Base-by-base conservation (phyloP, 1,140 invertebrate species). In the Cyrtorhinus lividipennis region DNA sequence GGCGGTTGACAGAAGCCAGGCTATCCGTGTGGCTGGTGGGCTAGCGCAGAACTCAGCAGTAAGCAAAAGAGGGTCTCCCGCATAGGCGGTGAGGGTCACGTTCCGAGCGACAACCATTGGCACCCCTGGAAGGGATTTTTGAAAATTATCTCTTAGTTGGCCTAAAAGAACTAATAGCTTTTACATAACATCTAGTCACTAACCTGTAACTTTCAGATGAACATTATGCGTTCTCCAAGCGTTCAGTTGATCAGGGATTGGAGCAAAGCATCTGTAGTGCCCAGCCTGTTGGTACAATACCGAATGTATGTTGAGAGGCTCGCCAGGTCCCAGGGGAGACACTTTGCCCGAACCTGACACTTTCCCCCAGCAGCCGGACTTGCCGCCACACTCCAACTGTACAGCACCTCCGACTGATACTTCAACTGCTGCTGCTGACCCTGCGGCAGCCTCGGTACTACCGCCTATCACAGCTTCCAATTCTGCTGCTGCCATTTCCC, bases 341-440 rank as follows among this genome's bases (percentile, higher is more conserved):
- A 70, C 62, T 1, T 62, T 56, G 57, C 73, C 66, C n/a, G 69
- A 64, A 56, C 68, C 25, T 22, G 62, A 66, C 25, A 71, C 66
- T 64, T 67, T 65, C 20, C 69, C 67, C 83, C 83, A 76, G 72
- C 78, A 79, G 18, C 76, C 76, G 12, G 75, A 75, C 24, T 77
- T 71, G 79, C 83, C 83, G 57, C 87, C 86, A 74, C 89, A 92
- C 67, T 89, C 85, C 15, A 92, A 76, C 58, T 88, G 87, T 2
- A 91, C 87, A 44, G 86, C 86, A 10, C 88, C 88, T 24, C 89
- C 89, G 20, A 92, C 78, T 48, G 85, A 84, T 13, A 90, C 87
- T 68, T 91, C 87, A 65, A 87, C 69, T 56, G 76, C 75, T 1
- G 75, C 76, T 62, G 75, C 77, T 48, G 74, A 64, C 73, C 74